These are phyloP conservation scores for Lathamus discolor DNA, from an alignment of 2,113 vertebrate genomes.

Conservation along the genomic window DNA sequence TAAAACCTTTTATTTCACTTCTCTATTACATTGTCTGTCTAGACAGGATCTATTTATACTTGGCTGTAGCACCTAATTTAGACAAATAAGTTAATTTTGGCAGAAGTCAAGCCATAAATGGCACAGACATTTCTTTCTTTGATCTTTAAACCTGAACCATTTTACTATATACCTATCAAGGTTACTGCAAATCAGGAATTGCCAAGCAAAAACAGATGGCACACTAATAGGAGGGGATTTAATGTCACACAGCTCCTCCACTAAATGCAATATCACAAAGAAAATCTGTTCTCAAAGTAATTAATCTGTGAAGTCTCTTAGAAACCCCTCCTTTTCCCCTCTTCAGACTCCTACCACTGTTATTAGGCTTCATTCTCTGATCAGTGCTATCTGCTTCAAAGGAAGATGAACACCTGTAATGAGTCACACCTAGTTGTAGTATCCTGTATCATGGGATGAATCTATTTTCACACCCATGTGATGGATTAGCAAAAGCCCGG, in stretches of 20 bases:
- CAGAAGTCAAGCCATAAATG: conserved; percentile 12
- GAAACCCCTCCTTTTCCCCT: background rate
- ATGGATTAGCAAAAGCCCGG: background rate
- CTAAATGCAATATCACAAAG: background rate
- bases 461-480: background rate
- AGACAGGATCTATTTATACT: conserved; percentile 60
- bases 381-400: background rate
- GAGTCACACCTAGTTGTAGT: background rate
- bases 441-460: background rate
- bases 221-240: background rate
- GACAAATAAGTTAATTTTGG: conserved; percentile 44
- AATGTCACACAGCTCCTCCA: background rate
- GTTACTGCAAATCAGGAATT: background rate
- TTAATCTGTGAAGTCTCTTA: background rate
- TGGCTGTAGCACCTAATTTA: conserved; percentile 13
- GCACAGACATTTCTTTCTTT: background rate
- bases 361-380: background rate
- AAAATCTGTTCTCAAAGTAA: background rate
- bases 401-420: background rate
- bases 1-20: conserved; percentile 14
- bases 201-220: background rate
- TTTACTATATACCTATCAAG: background rate
- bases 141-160: background rate
- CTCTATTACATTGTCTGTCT: conserved; percentile 51
- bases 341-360: background rate